Base-by-base conservation (phyloP, 2,113 vertebrate species). In the Poeciliopsis retropinna region DNA sequence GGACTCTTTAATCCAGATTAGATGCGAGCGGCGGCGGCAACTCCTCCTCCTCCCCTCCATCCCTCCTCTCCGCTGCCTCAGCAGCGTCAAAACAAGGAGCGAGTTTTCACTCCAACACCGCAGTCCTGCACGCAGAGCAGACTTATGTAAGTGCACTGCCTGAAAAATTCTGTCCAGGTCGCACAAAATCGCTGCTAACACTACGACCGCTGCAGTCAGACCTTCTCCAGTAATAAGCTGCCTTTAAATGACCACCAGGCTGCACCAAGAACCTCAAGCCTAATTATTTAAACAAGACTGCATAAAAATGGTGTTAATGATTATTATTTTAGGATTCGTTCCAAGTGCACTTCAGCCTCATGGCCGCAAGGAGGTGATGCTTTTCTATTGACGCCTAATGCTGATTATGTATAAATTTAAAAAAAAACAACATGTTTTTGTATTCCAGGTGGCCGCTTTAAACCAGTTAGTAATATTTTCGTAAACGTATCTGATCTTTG, bases 1-100 rank as follows among this genome's bases (percentile, higher is more conserved):
- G 79, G 34, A 22, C 76, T 71, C 74, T 81, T 51, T 93, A 92
- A 93, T 92, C 92, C 91, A 89, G 92, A 93, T 92, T 92, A 92
- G 78, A 81, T 22, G 12, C 10, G 14, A 64, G 66, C 67, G 57
- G 76, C 67, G 78, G 63, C 60, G 60, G 15, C 68, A 75, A 78
- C 63, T 57, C 63, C 64, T 68, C 41, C 73, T 85, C 75, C 70
- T 84, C 83, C 13, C 4, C 63, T 39, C 65, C 66, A 65, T 41
- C 73, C 82, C 32, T 65, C 64, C 19, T 10, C 25, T 82, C 29
- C 67, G 78, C 75, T 57, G 51, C 51, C 25, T 51, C 74, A 62
- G 79, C 72, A 73, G 79, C 72, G 73, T 86, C 70, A 79, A 79
- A 81, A 83, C 81, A 72, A 63, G 15, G 72, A 47, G 15, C 5